Percentiles rank a stretch among this genome's conserved stretches.
Evolutionary conservation across 2,797 vertebrate genomes (phyloP).

Genomic region (Pelochelys cantorii): DNA sequence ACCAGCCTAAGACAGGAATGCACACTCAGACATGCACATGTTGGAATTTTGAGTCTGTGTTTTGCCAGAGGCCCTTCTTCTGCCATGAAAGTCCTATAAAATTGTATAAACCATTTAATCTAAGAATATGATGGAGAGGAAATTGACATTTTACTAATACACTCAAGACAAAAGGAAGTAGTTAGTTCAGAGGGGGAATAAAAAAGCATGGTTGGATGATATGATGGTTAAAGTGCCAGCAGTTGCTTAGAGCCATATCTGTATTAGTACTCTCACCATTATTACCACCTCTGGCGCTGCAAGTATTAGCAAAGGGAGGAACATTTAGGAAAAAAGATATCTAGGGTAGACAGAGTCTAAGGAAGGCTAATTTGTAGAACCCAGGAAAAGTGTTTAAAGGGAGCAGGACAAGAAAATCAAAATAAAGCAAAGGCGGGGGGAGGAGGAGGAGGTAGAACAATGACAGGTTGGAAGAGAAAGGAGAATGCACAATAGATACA

Average conservation of each 20-base stretch:
- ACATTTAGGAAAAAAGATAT: neutral
- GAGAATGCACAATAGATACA: neutral
- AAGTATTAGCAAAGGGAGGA: neutral
- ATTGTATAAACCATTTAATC: constrained; percentile 19
- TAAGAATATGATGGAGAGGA: neutral
- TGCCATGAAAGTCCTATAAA: neutral
- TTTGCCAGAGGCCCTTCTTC: neutral
- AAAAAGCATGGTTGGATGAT: neutral
- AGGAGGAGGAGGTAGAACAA: neutral
- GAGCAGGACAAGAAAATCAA: neutral
- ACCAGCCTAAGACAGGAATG: neutral
- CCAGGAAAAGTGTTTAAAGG: neutral
- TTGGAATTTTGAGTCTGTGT: neutral
- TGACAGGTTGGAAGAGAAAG: neutral
- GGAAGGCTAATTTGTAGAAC: neutral
- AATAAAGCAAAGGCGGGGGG: rapidly evolving
- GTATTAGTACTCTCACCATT: neutral
- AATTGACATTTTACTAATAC: constrained; percentile 21
- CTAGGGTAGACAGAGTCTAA: neutral
- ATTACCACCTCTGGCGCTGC: neutral
- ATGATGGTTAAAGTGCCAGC: neutral
- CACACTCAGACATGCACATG: neutral
- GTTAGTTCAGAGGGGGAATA: neutral
- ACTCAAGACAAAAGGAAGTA: constrained; percentile 23
- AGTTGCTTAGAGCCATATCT: constrained; percentile 19